Conservation (phyloP, 1,140 invertebrate species). For the Hormaphis cornu region DNA sequence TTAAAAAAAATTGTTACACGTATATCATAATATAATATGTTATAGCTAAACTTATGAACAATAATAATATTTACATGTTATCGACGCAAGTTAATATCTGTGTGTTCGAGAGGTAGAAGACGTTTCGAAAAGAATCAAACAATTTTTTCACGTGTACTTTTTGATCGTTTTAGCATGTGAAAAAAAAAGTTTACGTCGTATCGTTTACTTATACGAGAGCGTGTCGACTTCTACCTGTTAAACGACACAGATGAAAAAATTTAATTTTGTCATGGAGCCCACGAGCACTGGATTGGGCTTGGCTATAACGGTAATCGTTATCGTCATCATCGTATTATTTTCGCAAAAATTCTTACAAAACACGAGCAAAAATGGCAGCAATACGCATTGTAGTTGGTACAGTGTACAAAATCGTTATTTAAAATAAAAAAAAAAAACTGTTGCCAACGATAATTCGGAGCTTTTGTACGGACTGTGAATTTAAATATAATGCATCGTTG, state of each 20-base stretch:
- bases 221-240: conserved; percentile 20
- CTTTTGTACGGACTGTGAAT: too few species aligned
- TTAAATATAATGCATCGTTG: too few species aligned
- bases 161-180: neutral
- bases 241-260: conserved; percentile 22
- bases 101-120: conserved; percentile 27
- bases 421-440: neutral
- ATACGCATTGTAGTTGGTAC: neutral
- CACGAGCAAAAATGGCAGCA: conserved; percentile 16
- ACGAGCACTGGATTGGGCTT: conserved; percentile 13
- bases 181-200: too few species aligned
- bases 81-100: neutral
- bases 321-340: neutral
- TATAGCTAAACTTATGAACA: conserved; percentile 25
- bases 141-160: neutral
- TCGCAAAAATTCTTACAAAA: neutral
- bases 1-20: neutral
- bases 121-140: neutral
- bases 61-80: conserved; percentile 23
- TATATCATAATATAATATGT: neutral
- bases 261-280: neutral
- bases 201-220: too few species aligned
- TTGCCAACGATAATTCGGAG: neutral
- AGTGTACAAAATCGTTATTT: neutral
- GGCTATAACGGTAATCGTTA: conserved; percentile 1